These are phyloP conservation scores for Lysandra coridon DNA, from an alignment of 2,888 invertebrate species.

Conservation along the genomic window DNA sequence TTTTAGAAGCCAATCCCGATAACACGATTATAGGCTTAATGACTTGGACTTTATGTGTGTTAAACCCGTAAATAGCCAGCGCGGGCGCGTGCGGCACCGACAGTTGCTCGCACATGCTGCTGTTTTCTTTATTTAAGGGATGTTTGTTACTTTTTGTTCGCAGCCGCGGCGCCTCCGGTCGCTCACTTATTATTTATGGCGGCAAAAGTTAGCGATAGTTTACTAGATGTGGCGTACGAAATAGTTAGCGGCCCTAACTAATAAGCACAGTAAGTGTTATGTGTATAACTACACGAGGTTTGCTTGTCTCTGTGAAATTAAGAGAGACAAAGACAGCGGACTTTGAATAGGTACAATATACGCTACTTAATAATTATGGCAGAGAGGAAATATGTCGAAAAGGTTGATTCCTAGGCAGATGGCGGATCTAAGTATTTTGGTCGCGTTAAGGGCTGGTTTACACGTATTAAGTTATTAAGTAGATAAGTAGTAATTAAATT, in stretches of 20 bases:
- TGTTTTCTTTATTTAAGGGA: slow-evolving; percentile 80
- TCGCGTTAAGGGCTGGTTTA: no score
- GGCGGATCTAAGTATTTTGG: no score
- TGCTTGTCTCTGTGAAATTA: no score
- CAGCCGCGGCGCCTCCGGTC: slow-evolving; percentile 76
- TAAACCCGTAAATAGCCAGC: slow-evolving; percentile 44
- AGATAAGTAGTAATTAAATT: no score
- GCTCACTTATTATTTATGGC: slow-evolving; percentile 77
- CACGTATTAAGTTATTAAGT: no score
- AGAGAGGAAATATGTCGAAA: no score
- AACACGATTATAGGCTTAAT: neutral
- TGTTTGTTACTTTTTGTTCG: slow-evolving; percentile 78
- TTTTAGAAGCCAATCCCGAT: neutral
- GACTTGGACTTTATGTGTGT: neutral
- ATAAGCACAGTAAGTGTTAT: no score
- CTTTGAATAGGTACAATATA: no score
- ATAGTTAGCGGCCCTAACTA: neutral
- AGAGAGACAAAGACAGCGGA: no score
- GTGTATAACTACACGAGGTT: no score
- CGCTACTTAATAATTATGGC: no score
- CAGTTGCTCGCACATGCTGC: slow-evolving; percentile 78
- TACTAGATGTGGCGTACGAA: slow-evolving; percentile 35
- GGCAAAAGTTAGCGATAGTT: slow-evolving; percentile 56
- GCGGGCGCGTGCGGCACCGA: slow-evolving; percentile 53
- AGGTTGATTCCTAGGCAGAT: no score